A percentile compares a stretch with the other conserved stretches of the same genome.
Evolutionary conservation across 1,140 invertebrate genomes (phyloP).

Genomic region (Manduca sexta): DNA sequence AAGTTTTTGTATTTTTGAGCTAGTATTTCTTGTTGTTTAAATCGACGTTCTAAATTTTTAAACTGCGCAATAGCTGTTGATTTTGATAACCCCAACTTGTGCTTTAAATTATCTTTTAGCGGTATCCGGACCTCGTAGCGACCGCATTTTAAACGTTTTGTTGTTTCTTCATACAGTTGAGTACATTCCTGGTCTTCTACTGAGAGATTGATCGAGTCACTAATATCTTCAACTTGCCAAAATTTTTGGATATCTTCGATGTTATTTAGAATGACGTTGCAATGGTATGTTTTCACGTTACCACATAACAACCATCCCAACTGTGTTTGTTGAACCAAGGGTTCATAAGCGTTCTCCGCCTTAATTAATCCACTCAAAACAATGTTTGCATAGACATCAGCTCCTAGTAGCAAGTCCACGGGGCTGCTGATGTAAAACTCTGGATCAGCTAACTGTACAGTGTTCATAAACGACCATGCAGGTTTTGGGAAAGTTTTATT

Average conservation of each 20-base stretch:
- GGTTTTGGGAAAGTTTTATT: conserved; percentile 15
- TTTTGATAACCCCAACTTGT: conserved; percentile 16
- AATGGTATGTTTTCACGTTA: conserved; percentile 14
- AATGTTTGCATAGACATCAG: conserved; percentile 18
- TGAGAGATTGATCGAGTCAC: conserved; percentile 8
- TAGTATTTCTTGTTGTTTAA: conserved; percentile 9
- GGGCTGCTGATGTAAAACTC: conserved; percentile 17
- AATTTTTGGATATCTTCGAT: conserved; percentile 14
- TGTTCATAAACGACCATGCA: conserved; percentile 10
- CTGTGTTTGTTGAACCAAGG: conserved; percentile 22
- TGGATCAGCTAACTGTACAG: conserved; percentile 22
- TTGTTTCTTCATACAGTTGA: conserved; percentile 13
- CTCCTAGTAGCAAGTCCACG: conserved; percentile 20
- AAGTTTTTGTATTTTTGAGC: conserved; percentile 13
- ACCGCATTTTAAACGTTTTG: conserved; percentile 7
- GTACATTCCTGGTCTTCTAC: conserved; percentile 16
- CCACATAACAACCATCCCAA: conserved; percentile 28
- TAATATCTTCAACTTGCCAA: conserved; percentile 23
- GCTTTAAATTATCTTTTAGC: conserved; percentile 3
- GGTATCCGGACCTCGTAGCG: conserved; percentile 15
- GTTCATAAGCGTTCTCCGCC: conserved; percentile 4
- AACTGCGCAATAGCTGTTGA: conserved; percentile 21
- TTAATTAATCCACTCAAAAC: conserved; percentile 16
- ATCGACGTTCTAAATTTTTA: conserved; percentile 13
- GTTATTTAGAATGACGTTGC: conserved; percentile 22